These are phyloP conservation scores for Centropus unirufus DNA, from an alignment of 2,113 vertebrate species.

Conservation along the genomic window DNA sequence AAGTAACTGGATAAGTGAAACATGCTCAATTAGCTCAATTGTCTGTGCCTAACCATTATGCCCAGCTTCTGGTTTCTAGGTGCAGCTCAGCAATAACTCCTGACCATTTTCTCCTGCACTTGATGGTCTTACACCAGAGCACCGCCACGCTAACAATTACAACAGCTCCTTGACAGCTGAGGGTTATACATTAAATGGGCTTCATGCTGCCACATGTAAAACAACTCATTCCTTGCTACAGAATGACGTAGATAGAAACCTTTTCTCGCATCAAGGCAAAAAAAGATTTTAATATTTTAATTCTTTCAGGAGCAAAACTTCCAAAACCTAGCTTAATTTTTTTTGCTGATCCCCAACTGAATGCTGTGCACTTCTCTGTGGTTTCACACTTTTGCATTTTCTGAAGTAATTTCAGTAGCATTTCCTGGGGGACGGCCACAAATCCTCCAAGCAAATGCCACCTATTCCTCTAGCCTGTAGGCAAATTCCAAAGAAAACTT, in stretches of 20 bases:
- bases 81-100: background rate
- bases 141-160: background rate
- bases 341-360: background rate
- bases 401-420: background rate
- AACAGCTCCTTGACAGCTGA: background rate
- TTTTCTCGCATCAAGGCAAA: background rate
- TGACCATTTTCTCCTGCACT: background rate
- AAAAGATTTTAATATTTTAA: background rate
- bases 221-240: background rate
- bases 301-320: background rate
- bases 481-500: background rate
- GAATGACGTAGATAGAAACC: background rate
- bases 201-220: background rate
- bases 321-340: background rate
- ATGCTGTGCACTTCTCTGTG: no score
- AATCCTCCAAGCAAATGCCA: background rate
- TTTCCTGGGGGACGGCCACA: background rate
- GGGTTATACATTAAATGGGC: background rate
- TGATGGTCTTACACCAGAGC: background rate
- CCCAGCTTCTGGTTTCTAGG: slow-evolving; percentile 32
- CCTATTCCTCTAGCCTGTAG: background rate
- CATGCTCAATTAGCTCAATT: slow-evolving; percentile 60
- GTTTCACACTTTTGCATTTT: accelerated
- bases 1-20: slow-evolving; percentile 47
- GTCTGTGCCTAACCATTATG: slow-evolving; percentile 48